phyloP scores from a whole-genome alignment of 35 echinoderm and acorn worm genomes.

The Amphiura filiformis region DNA sequence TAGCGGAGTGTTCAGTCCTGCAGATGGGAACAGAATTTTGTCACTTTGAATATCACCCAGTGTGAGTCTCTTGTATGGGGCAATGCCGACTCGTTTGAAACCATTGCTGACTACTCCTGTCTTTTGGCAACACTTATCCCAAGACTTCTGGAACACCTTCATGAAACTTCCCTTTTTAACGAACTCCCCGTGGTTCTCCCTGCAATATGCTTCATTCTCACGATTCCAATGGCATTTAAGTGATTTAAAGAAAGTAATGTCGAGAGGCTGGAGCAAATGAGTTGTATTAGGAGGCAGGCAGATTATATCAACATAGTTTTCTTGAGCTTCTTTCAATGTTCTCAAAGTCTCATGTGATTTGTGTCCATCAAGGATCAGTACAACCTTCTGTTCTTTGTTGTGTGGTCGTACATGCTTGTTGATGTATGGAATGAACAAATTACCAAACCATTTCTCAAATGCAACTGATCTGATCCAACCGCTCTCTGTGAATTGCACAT shows the following conservation, averaged over 20 bases:
- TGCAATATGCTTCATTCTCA: not conserved
- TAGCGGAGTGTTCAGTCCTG: not conserved
- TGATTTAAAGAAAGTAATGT: not conserved
- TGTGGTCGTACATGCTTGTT: not conserved
- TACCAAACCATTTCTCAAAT: not conserved
- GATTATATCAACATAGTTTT: not conserved
- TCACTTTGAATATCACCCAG: not conserved
- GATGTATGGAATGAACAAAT: not conserved
- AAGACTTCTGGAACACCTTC: not conserved
- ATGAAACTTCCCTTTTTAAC: not conserved
- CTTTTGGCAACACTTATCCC: not conserved
- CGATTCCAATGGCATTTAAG: not conserved
- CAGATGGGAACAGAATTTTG: not conserved
- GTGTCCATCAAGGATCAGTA: not conserved
- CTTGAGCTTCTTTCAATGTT: not conserved
- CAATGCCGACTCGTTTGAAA: not conserved
- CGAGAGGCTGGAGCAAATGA: not conserved
- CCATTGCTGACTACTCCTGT: not conserved
- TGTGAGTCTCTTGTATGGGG: conserved; percentile 1
- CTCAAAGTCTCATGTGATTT: not conserved
- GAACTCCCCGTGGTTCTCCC: not conserved
- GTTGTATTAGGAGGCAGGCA: not conserved
- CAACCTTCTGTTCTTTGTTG: not conserved
- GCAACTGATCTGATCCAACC: not conserved
- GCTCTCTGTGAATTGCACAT: not conserved